phyloP scores from a whole-genome alignment of 92 coral and sea anemone genomes.

The Zoanthus sociatus region DNA sequence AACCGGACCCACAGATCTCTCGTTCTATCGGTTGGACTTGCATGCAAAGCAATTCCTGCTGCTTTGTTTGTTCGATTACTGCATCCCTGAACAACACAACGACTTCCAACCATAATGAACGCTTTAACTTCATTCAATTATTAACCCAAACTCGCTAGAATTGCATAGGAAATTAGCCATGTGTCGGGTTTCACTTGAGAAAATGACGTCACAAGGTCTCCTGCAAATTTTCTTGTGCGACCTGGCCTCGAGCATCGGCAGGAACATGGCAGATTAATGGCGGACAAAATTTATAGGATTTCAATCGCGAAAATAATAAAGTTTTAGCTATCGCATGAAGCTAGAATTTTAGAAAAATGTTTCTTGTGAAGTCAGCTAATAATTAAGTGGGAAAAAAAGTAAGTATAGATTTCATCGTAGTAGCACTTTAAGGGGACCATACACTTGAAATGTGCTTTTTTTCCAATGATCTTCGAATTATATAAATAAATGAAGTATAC shows the following conservation, averaged over 20 bases:
- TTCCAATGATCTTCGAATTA: not conserved
- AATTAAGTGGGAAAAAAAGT: slow-evolving; percentile 9
- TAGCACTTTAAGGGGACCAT: not conserved
- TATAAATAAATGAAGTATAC: not conserved
- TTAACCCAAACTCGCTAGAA: slow-evolving; percentile 8
- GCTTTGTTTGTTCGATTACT: slow-evolving; percentile 36
- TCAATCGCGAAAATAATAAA: slow-evolving; percentile 25
- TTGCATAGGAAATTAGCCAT: slow-evolving; percentile 26
- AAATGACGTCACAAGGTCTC: slow-evolving; percentile 34
- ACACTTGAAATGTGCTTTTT: not conserved
- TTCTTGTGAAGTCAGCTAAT: slow-evolving; percentile 10
- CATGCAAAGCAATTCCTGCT: slow-evolving; percentile 52
- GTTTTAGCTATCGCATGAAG: slow-evolving; percentile 28
- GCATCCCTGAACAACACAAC: slow-evolving; percentile 48
- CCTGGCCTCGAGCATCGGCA: slow-evolving; percentile 13
- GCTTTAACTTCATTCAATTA: not conserved
- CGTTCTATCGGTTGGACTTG: slow-evolving; percentile 36
- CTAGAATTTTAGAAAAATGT: slow-evolving; percentile 15
- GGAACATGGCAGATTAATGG: slow-evolving; percentile 33
- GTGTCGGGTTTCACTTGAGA: slow-evolving; percentile 24
- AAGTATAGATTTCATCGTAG: slow-evolving; percentile 23
- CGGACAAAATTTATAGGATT: slow-evolving; percentile 21
- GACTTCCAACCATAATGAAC: slow-evolving; percentile 50
- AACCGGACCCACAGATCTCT: slow-evolving; percentile 43
- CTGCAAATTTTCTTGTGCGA: slow-evolving; percentile 9